Evolutionary conservation across 2,113 vertebrate species (phyloP).

Genomic region (Megaceryle torquata): DNA sequence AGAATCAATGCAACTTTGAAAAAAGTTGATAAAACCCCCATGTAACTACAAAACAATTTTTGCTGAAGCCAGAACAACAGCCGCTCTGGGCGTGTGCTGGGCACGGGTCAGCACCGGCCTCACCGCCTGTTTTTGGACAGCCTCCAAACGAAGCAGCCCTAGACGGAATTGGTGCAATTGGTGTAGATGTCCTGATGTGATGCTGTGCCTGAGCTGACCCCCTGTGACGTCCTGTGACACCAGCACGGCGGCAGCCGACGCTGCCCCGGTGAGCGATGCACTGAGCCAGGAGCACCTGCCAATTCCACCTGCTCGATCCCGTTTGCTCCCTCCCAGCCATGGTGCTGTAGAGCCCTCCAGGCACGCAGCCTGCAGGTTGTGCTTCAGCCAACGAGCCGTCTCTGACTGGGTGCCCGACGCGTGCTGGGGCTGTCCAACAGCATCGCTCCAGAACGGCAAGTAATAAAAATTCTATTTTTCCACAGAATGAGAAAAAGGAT

Average conservation of each 20-base stretch:
- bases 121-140: not conserved
- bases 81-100: not conserved
- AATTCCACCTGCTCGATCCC: not conserved
- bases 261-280: not conserved
- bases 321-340: not conserved
- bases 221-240: not conserved
- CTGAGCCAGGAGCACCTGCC: too few species aligned
- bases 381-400: not conserved
- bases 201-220: not conserved
- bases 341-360: not conserved
- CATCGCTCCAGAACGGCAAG: rapidly evolving
- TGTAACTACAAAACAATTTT: too few species aligned
- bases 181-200: rapidly evolving
- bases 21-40: not conserved
- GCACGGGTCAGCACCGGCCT: not conserved
- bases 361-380: not conserved
- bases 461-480: not conserved
- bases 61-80: rapidly evolving
- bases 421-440: not conserved
- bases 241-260: rapidly evolving
- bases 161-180: not conserved
- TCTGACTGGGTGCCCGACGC: not conserved
- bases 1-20: not conserved
- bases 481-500: not conserved
- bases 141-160: not conserved